phyloP scores from a whole-genome alignment of 2,797 vertebrate genomes.

The Pelobates cultripes region DNA sequence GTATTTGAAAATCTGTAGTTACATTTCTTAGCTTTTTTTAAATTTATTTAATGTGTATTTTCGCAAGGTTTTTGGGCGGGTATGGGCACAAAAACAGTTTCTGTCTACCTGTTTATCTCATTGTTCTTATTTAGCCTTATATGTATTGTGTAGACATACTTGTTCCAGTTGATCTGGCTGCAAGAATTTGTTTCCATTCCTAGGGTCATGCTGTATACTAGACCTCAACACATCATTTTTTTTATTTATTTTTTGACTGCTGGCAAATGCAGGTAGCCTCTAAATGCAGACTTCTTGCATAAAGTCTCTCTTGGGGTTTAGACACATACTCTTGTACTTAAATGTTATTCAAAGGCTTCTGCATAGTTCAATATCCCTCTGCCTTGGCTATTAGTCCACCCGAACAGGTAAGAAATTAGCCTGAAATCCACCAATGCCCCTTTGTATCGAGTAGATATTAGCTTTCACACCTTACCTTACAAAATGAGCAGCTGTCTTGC shows the following conservation, averaged over 20 bases:
- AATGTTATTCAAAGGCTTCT: neutral
- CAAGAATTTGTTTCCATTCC: too few species aligned
- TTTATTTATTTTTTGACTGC: too few species aligned
- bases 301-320: too few species aligned
- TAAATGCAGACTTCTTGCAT: too few species aligned
- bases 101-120: slow-evolving; percentile 81
- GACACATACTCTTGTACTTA: too few species aligned
- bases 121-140: too few species aligned
- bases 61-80: slow-evolving; percentile 83
- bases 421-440: neutral
- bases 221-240: too few species aligned
- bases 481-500: slow-evolving; percentile 62
- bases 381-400: slow-evolving; percentile 67
- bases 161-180: too few species aligned
- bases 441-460: neutral
- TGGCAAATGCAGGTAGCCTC: too few species aligned
- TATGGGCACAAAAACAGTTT: slow-evolving; percentile 84
- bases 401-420: slow-evolving; percentile 77
- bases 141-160: too few species aligned
- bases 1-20: slow-evolving; percentile 82
- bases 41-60: slow-evolving; percentile 50
- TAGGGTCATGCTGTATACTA: too few species aligned
- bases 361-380: slow-evolving; percentile 63
- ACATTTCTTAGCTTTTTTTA: slow-evolving; percentile 62
- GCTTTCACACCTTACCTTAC: slow-evolving; percentile 63